Evolutionary conservation across 1,140 invertebrate genomes (phyloP), one percentile per base, ranked within the genome.

Genomic region (Macrotrachela quadricornifera): DNA sequence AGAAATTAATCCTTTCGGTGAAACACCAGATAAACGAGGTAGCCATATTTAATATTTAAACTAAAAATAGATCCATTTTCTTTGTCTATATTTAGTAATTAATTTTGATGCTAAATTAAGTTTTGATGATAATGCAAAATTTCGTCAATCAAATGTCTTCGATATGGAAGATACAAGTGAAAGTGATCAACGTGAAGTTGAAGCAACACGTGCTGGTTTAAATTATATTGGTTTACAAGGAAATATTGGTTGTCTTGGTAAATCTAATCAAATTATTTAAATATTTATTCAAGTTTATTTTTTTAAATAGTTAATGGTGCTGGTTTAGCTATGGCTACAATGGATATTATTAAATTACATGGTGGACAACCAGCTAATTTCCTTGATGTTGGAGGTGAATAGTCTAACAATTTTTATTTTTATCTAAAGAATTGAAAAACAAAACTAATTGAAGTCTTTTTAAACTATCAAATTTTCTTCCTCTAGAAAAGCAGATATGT

Each of bases 1-100:
- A 47, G 94, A 99, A 76, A 96, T 99, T 49, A 99, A 99, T 76
- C 94, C 94, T 1, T 76, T 99, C 60, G 92, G 86, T 16, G 87
- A 94, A 69, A 95, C 90, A 13, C 77, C 79, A 61, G 78, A 84
- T 64, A 80, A 80, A 3, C 71, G 81, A 66, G 71, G 73, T 73
- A 58, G 46, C 53, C 37, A 41, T 48, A 10, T 11, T 8, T 10
- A 15, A 18, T 11, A 8, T n/a, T 12, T 8, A 17, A 39, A 14
- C 21, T 39, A 48, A 48, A 10, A 48, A 9, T 45, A 10, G 15
- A 49, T 43, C n/a, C n/a, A n/a, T n/a, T n/a, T n/a, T n/a, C n/a
- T n/a, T n/a, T 15, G 39, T 56, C 60, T 52, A 42, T 50, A 61
- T 59, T 46, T 58, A 73, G 87, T 99, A 9, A 79, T 96, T 48